Evolutionary conservation across 2,113 vertebrate genomes (phyloP).

Genomic region (Cyanocitta stelleri): DNA sequence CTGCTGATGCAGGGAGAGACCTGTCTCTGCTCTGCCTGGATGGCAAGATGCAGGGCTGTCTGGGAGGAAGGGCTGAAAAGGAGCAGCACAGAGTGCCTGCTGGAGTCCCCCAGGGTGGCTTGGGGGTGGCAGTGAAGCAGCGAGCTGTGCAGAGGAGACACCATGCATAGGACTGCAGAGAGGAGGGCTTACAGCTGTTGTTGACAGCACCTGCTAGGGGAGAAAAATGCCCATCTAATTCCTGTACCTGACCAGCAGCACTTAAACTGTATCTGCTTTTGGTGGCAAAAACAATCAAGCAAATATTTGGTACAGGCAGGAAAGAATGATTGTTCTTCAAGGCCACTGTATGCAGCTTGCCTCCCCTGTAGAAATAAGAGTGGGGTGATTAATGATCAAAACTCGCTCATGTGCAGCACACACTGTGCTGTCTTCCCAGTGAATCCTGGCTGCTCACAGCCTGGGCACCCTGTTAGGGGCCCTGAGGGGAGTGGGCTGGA

Average conservation of each 20-base stretch:
- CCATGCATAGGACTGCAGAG: neutral
- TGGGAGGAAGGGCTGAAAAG: neutral
- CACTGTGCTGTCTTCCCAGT: neutral
- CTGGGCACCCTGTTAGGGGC: neutral
- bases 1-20: neutral
- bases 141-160: neutral
- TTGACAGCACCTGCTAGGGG: neutral
- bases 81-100: neutral
- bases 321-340: neutral
- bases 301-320: neutral
- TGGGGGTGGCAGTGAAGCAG: neutral
- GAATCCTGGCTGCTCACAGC: neutral
- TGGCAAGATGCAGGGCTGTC: neutral
- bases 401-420: neutral
- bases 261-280: constrained; percentile 3
- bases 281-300: constrained; percentile 5
- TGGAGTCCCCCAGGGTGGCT: neutral
- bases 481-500: neutral
- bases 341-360: neutral
- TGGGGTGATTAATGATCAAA: constrained; percentile 14
- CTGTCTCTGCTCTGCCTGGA: neutral
- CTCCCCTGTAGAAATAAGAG: neutral
- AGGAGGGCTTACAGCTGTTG: neutral
- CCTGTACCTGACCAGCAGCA: neutral
- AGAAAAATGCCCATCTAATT: neutral